Evolutionary conservation across 2,888 invertebrate genomes (phyloP).

Genomic region (Saturnia japonica): DNA sequence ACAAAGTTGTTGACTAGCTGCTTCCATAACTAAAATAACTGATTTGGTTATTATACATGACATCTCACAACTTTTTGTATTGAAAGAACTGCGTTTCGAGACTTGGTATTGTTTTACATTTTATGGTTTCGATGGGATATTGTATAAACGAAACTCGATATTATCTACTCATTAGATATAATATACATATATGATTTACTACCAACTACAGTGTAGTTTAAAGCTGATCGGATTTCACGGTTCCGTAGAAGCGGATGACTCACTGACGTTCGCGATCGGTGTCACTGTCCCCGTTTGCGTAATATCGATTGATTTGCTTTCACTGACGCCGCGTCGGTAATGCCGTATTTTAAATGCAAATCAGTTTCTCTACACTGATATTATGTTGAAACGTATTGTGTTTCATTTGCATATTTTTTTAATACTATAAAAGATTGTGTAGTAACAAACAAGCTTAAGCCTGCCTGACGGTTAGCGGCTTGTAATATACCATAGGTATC

Average conservation of each 20-base stretch:
- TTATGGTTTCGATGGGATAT: too few species aligned
- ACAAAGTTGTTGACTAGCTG: too few species aligned
- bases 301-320: slow-evolving; percentile 13
- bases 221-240: not conserved
- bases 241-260: not conserved
- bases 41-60: too few species aligned
- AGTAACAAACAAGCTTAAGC: too few species aligned
- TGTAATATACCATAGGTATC: too few species aligned
- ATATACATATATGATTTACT: too few species aligned
- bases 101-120: too few species aligned
- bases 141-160: not conserved
- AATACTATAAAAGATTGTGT: not conserved
- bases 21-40: too few species aligned
- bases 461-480: too few species aligned
- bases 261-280: not conserved
- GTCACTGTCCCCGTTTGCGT: slow-evolving; percentile 1
- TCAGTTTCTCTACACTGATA: not conserved
- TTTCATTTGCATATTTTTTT: not conserved
- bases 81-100: too few species aligned
- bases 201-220: not conserved
- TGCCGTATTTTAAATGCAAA: slow-evolving; percentile 6
- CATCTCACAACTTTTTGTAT: too few species aligned
- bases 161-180: too few species aligned
- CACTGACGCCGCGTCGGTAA: not conserved
- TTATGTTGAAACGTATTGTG: not conserved